Percentiles rank a stretch among this genome's conserved stretches.
phyloP scores from a whole-genome alignment of 1,140 invertebrate genomes.

The Drosophila nebulosa region DNA sequence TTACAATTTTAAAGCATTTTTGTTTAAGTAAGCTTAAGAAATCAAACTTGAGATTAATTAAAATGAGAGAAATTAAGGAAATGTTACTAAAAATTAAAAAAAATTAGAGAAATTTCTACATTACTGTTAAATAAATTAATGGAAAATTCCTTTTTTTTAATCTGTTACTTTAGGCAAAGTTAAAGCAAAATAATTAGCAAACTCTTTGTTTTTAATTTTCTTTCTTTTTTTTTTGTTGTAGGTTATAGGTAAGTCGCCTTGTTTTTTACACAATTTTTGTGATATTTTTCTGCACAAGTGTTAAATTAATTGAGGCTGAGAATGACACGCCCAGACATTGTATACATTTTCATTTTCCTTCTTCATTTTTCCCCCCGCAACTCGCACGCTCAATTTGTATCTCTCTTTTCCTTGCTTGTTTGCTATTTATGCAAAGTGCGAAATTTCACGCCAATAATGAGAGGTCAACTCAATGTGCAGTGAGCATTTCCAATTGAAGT shows the following conservation, averaged over 20 bases:
- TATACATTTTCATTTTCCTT: background rate
- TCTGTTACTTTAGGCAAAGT: too few species aligned
- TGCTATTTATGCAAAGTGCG: slow-evolving; percentile 47
- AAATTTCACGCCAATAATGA: slow-evolving; percentile 41
- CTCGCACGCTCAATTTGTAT: too few species aligned
- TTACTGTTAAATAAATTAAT: background rate
- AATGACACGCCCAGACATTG: background rate
- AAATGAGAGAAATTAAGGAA: background rate
- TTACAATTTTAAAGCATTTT: background rate
- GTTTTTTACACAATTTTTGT: background rate
- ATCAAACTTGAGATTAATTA: background rate
- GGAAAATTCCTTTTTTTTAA: too few species aligned
- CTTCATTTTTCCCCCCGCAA: slow-evolving; percentile 22
- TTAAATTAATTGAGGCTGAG: background rate
- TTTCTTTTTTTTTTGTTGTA: background rate
- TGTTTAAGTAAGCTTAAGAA: slow-evolving; percentile 1
- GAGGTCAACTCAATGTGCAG: slow-evolving; percentile 1
- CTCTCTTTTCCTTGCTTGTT: slow-evolving; percentile 13
- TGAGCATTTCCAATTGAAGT: background rate
- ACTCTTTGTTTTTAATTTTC: background rate
- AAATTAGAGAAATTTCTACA: too few species aligned
- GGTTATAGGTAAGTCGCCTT: background rate
- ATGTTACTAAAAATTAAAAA: background rate
- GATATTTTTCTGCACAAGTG: background rate
- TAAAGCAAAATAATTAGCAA: too few species aligned